These are phyloP conservation scores for Notechis scutatus DNA, from an alignment of 2,113 vertebrate species.

Conservation along the genomic window DNA sequence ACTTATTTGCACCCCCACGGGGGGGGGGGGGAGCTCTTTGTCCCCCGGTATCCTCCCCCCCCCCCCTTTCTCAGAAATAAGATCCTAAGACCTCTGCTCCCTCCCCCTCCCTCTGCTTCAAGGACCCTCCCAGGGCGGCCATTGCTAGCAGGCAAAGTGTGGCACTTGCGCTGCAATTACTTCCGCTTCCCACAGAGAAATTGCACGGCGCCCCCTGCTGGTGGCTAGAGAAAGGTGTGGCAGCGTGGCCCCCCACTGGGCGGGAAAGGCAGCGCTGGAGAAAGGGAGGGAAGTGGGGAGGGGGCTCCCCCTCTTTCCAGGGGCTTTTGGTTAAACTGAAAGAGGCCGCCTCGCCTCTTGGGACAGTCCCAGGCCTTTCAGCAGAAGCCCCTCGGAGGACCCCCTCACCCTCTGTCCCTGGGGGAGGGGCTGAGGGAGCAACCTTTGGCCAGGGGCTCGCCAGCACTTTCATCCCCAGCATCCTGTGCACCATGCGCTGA, in stretches of 20 bases:
- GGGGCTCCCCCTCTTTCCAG: not conserved
- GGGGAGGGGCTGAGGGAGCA: not conserved
- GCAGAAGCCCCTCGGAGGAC: not conserved
- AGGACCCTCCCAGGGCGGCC: not conserved
- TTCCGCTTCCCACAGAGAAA: not conserved
- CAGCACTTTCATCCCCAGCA: no score
- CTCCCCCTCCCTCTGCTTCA: not conserved
- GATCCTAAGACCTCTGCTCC: not conserved
- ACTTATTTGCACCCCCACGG: accelerated
- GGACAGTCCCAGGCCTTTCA: not conserved
- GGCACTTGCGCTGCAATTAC: no score
- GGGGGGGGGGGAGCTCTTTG: accelerated
- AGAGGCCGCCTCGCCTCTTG: not conserved
- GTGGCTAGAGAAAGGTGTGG: not conserved
- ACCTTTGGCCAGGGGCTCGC: not conserved
- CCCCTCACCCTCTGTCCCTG: not conserved
- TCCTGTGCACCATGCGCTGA: no score
- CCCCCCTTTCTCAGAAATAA: not conserved
- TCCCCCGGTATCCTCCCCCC: accelerated
- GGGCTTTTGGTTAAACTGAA: not conserved
- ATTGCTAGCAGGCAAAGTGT: not conserved
- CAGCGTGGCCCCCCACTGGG: not conserved
- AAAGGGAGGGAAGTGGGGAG: not conserved
- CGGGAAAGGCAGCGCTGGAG: not conserved
- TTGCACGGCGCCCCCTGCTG: not conserved